These are phyloP conservation scores for Diarsia rubi DNA, from an alignment of 2,888 invertebrate species.

Conservation along the genomic window DNA sequence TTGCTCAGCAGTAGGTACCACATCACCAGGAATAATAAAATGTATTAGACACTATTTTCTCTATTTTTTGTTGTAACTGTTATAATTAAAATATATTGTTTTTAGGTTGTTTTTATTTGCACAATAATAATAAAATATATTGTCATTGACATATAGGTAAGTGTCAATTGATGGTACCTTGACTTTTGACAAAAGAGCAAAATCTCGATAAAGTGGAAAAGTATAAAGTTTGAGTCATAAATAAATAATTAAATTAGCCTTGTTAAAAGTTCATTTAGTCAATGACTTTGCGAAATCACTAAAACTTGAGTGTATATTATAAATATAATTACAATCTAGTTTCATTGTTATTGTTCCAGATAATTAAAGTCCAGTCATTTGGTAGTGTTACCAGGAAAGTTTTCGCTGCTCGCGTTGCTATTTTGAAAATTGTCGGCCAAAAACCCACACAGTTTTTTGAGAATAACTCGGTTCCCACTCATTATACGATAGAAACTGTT, in stretches of 20 bases:
- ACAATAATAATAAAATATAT: constrained; percentile 1
- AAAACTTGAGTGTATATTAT: background rate
- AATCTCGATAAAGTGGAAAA: constrained; percentile 23
- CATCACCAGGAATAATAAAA: background rate
- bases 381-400: too few species aligned
- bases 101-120: background rate
- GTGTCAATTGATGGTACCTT: constrained; percentile 23
- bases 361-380: too few species aligned
- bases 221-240: constrained; percentile 32
- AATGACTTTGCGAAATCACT: constrained; percentile 31
- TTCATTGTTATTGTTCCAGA: constrained; percentile 10
- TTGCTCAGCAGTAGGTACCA: background rate
- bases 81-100: background rate
- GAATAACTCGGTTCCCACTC: too few species aligned
- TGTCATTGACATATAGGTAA: constrained; percentile 22
- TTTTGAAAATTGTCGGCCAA: too few species aligned
- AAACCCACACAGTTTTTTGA: too few species aligned
- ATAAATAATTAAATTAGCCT: constrained; percentile 33
- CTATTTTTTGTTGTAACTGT: background rate
- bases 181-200: constrained; percentile 50
- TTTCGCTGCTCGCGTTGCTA: too few species aligned
- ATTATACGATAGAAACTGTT: too few species aligned
- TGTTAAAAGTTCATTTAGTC: constrained; percentile 27
- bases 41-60: background rate
- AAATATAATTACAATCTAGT: constrained; percentile 1